phyloP scores from a whole-genome alignment of 1,140 invertebrate species.

The Papilio dardanus region DNA sequence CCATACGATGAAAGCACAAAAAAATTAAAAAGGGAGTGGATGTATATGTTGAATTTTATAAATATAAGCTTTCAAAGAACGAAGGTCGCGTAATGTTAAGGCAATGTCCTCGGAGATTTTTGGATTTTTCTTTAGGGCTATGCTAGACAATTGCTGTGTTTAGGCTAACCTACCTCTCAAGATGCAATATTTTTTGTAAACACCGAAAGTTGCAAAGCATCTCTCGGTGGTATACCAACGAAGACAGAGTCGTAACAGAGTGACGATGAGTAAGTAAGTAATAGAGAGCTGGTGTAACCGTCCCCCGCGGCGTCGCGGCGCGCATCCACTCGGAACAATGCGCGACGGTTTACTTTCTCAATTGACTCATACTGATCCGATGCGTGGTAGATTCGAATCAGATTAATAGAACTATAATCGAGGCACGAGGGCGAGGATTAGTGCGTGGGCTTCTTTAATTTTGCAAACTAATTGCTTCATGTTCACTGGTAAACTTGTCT shows the following conservation, averaged over 20 bases:
- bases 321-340: slow-evolving; percentile 79
- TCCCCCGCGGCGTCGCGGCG: slow-evolving; percentile 68
- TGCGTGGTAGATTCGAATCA: slow-evolving; percentile 73
- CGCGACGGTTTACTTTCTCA: slow-evolving; percentile 80
- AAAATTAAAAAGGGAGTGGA: slow-evolving; percentile 42
- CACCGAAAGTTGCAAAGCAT: not conserved
- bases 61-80: slow-evolving; percentile 36
- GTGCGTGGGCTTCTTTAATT: slow-evolving; percentile 8
- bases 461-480: not conserved
- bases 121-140: not conserved
- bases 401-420: slow-evolving; percentile 63
- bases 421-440: slow-evolving; percentile 17
- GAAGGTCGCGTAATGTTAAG: slow-evolving; percentile 30
- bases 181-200: not conserved
- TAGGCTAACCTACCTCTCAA: not conserved
- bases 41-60: slow-evolving; percentile 12
- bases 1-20: slow-evolving; percentile 53
- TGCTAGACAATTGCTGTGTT: not conserved
- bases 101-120: not conserved
- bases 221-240: not conserved
- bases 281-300: slow-evolving; percentile 80
- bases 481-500: not conserved
- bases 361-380: slow-evolving; percentile 80
- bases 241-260: slow-evolving; percentile 69
- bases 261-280: slow-evolving; percentile 81